Conservation (phyloP, 2,797 vertebrate genomes). For the Periparus ater region DNA sequence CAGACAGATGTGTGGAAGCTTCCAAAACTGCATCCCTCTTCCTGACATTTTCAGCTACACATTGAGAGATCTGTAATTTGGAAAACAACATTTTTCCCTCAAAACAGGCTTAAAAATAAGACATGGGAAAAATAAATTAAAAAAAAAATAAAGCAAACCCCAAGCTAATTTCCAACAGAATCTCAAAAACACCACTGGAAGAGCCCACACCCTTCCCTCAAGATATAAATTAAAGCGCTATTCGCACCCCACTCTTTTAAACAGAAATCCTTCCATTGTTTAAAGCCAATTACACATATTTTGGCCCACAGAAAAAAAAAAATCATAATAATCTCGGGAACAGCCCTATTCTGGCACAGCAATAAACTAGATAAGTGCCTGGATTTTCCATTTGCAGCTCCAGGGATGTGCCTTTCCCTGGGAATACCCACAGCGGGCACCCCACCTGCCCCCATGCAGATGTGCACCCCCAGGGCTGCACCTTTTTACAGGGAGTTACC, state of each 20-base stretch:
- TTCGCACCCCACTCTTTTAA: not conserved
- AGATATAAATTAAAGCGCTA: not conserved
- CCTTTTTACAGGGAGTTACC: not conserved
- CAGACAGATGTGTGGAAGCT: not conserved
- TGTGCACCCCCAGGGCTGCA: not conserved
- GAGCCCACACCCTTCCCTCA: slow-evolving; percentile 49
- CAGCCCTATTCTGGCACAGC: not conserved
- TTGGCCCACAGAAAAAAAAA: not conserved
- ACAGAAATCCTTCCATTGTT: slow-evolving; percentile 55
- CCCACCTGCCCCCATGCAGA: not conserved
- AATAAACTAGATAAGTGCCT: not conserved
- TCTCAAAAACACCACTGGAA: not conserved
- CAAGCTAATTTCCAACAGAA: slow-evolving; percentile 2
- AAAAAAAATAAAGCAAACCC: not conserved
- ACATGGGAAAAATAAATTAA: no score
- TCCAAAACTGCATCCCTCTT: not conserved
- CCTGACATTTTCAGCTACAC: not conserved
- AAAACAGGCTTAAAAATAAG: not conserved
- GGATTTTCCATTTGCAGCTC: not conserved
- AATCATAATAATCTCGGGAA: not conserved
- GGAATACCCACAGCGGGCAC: rapidly evolving
- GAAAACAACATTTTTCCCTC: not conserved
- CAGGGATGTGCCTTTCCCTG: not conserved
- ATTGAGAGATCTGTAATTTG: not conserved
- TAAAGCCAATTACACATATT: slow-evolving; percentile 9